These are phyloP conservation scores for Parauchenoglanis punctatus DNA, from an alignment of 2,797 vertebrate species.

Conservation along the genomic window DNA sequence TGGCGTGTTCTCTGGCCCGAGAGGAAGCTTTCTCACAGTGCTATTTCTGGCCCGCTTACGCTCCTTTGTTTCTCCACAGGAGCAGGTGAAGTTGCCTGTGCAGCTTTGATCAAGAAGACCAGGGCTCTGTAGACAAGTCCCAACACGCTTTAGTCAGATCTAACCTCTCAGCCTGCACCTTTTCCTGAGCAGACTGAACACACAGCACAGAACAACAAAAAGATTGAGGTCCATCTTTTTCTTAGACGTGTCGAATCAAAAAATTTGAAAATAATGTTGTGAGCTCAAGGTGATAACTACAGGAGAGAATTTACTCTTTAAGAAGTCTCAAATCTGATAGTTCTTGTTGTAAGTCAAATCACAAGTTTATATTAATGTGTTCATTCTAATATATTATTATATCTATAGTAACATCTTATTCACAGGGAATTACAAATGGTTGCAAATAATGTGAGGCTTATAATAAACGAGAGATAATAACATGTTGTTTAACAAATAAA, in stretches of 20 bases:
- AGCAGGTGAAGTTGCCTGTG: slow-evolving; percentile 57
- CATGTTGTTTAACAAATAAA: not conserved
- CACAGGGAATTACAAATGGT: not conserved
- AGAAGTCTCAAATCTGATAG: not conserved
- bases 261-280: not conserved
- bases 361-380: not conserved
- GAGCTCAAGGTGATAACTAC: not conserved
- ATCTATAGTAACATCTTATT: not conserved
- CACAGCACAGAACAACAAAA: slow-evolving; percentile 1
- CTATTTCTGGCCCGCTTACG: slow-evolving; percentile 46
- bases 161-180: slow-evolving; percentile 3
- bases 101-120: slow-evolving; percentile 50
- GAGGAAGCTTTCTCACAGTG: slow-evolving; percentile 50
- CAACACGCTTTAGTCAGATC: slow-evolving; percentile 27
- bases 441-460: not conserved
- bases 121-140: slow-evolving; percentile 47
- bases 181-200: slow-evolving; percentile 11
- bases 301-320: not conserved
- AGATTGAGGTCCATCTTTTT: not conserved
- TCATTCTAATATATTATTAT: not conserved
- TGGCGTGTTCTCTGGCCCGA: slow-evolving; percentile 23
- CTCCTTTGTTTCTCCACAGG: slow-evolving; percentile 53
- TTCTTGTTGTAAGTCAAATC: too few relatives aligned
- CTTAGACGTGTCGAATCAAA: too few relatives aligned
- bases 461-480: not conserved